These are phyloP conservation scores for Lagria hirta DNA, from an alignment of 2,888 invertebrate genomes.

Conservation along the genomic window DNA sequence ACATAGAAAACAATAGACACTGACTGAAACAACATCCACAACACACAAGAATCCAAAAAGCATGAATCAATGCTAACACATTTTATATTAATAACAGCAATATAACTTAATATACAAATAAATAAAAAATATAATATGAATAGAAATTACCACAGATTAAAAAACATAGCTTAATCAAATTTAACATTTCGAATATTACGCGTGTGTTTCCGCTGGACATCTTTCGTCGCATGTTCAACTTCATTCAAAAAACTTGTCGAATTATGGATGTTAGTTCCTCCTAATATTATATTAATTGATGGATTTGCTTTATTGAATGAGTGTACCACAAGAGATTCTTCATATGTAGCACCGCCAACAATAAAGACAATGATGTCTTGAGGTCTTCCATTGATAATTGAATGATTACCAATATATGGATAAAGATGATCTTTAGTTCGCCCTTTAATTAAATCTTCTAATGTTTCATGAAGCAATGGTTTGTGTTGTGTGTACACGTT, in stretches of 20 bases:
- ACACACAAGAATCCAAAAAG: no score
- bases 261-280: constrained; percentile 92
- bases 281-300: constrained; percentile 76
- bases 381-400: constrained; percentile 66
- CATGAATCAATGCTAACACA: no score
- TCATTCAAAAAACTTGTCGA: constrained; percentile 78
- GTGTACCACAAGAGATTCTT: constrained; percentile 87
- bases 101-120: constrained; percentile 11
- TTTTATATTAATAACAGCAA: no score
- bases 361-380: constrained; percentile 96
- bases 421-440: constrained; percentile 83
- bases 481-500: constrained; percentile 99
- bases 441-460: constrained; percentile 90
- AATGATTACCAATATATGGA: constrained; percentile 76
- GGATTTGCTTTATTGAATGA: constrained; percentile 74
- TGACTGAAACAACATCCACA: no score
- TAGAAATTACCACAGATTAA: neutral
- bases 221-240: constrained; percentile 67
- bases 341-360: constrained; percentile 95
- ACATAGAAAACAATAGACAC: no score
- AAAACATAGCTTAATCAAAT: constrained; percentile 32
- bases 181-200: constrained; percentile 42
- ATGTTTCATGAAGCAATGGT: constrained; percentile 83
- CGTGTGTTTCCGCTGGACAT: constrained; percentile 58
- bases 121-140: constrained; percentile 8